Evolutionary conservation across 1,140 invertebrate species (phyloP), one percentile per base, ranked within the genome.

Genomic region (Drusus annulatus): DNA sequence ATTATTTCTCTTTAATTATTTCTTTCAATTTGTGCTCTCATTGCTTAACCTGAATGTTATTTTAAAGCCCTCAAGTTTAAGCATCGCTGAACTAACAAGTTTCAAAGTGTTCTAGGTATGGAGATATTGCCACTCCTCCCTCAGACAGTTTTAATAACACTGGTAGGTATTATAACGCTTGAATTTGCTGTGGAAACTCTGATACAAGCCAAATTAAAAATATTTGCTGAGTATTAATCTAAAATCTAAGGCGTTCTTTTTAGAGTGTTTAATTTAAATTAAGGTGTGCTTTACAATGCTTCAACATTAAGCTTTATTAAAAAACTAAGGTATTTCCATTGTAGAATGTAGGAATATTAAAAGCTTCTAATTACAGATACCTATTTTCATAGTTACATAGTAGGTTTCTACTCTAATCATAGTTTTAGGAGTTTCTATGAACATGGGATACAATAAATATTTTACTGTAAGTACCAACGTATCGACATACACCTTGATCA

Each of bases 101-200:
- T 65, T 17, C 16, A 1, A 28, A 65, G 62, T n/a, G 16, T 28
- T n/a, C 15, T 3, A 31, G 31, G 62, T 31, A 65, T 28, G n/a
- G 25, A 65, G 25, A 45, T 65, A 45, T 65, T 65, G 62, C 62
- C 62, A 65, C 62, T 65, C 45, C 62, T 65, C 21, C 28, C 62
- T 65, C 62, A 28, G 62, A 60, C 28, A 65, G 62, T 65, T 65
- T 65, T 65, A 65, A 65, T 65, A 65, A 28, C 28, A 28, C 23
- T 31, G 28, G 45, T 25, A 52, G 28, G 45, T 25, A 73, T 73
- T 21, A 51, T 73, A 50, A 17, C 25, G 69, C 45, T 50, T 15
- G 31, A 73, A 23, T 52, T 54, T 73, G 21, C 50, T 54, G 17
- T 28, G 36, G 16, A 73, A 73, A 73, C 51, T 73, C 45, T 54